These are phyloP conservation scores for Alectoris magna DNA, from an alignment of 2,797 vertebrate species.

Conservation along the genomic window DNA sequence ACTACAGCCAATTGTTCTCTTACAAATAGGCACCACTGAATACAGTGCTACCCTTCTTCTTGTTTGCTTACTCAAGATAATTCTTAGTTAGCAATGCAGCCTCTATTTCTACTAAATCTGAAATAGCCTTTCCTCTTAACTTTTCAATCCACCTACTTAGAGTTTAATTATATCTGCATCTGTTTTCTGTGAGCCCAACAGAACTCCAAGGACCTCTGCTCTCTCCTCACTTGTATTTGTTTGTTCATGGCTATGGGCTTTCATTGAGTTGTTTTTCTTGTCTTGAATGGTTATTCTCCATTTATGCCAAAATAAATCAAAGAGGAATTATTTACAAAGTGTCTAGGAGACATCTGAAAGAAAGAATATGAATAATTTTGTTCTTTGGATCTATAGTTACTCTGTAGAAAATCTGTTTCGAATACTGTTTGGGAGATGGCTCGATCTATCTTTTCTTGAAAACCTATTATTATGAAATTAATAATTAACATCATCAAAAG, in stretches of 20 bases:
- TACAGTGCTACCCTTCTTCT: neutral
- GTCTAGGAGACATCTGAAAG: neutral
- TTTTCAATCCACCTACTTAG: neutral
- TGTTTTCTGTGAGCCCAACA: neutral
- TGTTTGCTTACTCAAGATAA: neutral
- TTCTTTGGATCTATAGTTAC: neutral
- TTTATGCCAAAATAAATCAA: neutral
- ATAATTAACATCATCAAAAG: conserved; percentile 57
- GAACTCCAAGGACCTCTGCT: neutral
- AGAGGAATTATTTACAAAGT: neutral
- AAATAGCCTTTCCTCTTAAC: neutral
- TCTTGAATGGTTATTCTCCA: neutral
- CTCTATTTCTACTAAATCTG: neutral
- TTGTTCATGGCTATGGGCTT: neutral
- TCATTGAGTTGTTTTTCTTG: neutral
- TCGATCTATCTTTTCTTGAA: neutral
- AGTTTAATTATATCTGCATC: conserved; percentile 9
- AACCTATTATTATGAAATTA: conserved; percentile 10
- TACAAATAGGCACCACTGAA: neutral
- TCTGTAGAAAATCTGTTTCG: neutral
- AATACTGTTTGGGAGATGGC: neutral
- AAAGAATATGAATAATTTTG: conserved; percentile 8
- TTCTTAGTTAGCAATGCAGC: neutral
- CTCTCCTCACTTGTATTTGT: neutral
- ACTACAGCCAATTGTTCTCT: neutral